Percentiles rank a stretch among this genome's conserved stretches.
Conservation (phyloP, 2,113 vertebrate species). For the Pedetes capensis region DNA sequence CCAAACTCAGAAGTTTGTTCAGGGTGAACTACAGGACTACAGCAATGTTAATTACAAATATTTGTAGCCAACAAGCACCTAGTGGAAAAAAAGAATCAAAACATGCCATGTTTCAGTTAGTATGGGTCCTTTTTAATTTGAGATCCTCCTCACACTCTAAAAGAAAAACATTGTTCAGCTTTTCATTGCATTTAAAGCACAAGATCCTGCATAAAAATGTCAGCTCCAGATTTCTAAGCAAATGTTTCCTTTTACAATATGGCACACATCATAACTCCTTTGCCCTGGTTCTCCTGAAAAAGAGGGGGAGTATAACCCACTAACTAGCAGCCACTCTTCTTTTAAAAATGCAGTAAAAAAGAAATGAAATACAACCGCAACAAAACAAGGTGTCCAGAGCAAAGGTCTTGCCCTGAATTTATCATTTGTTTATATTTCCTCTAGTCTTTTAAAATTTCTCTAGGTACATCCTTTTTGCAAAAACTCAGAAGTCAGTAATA, state of each 20-base stretch:
- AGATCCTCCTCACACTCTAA: constrained; percentile 39
- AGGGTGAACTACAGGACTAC: not conserved
- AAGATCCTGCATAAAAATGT: constrained; percentile 67
- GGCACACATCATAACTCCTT: constrained; percentile 68
- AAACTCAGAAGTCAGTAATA: constrained; percentile 7
- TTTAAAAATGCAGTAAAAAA: constrained; percentile 62
- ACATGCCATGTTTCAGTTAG: not conserved
- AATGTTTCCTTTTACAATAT: constrained; percentile 74
- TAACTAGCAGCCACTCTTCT: constrained; percentile 48
- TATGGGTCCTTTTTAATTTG: constrained; percentile 7
- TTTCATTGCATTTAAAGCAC: constrained; percentile 49
- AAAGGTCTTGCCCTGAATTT: constrained; percentile 52
- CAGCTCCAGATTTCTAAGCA: constrained; percentile 61
- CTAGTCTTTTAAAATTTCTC: constrained; percentile 46
- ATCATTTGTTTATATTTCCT: constrained; percentile 63
- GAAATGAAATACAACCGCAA: constrained; percentile 45
- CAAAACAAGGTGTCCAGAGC: constrained; percentile 56
- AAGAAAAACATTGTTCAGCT: constrained; percentile 55
- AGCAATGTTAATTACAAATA: no score
- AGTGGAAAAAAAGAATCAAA: not conserved
- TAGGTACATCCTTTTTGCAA: not conserved
- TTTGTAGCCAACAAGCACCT: not conserved
- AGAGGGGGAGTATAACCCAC: not conserved
- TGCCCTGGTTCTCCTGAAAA: constrained; percentile 25
- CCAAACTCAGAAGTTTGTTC: not conserved